Base-by-base conservation (phyloP, 1,140 invertebrate genomes). In the Gryon sp. region DNA sequence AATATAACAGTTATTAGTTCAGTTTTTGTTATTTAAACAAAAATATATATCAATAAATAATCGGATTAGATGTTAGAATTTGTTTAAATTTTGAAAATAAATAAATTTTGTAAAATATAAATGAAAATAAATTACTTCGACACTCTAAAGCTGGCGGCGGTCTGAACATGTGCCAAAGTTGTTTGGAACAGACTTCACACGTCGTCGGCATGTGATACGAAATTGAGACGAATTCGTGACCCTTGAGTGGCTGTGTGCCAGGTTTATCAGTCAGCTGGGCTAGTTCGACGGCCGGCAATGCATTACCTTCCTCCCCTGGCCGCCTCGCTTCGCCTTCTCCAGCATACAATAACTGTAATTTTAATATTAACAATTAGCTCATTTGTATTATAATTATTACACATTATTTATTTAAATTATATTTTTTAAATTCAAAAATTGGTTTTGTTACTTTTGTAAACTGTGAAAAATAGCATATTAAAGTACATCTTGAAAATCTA, bases 171-270 rank as follows among this genome's bases (percentile, higher is more conserved):
- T 98, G 95, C 96, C 97, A 99, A 48, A 99, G 91, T 79, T 97
- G 97, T 86, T 97, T 98, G 22, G 96, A 93, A 92, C 98, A 99
- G 45, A 97, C 94, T 90, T 99, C 98, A 90, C 98, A 99, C 65
- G 95, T 95, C 1, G 98, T 98, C 24, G 98, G 98, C 93, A 99
- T 99, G 88, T 99, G 97, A 90, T 96, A 99, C 70, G 95, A 97
- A 79, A 99, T 97, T 78, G 95, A 94, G 60, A 99, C 91, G 82
- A 99, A 97, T 87, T 99, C 97, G 89, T 99, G 98, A 1, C 97
- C 97, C 90, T 99, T 99, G 84, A 98, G 92, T 69, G 93, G 90
- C 48, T 97, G 92, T 19, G 93, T 94, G 73, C 95, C 95, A 9
- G 91, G 91, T 85, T 96, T 95, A 76, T 96, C 93, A 38, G 82